Evolutionary conservation across 2,888 invertebrate species (phyloP).

Genomic region (Lysandra bellargus): DNA sequence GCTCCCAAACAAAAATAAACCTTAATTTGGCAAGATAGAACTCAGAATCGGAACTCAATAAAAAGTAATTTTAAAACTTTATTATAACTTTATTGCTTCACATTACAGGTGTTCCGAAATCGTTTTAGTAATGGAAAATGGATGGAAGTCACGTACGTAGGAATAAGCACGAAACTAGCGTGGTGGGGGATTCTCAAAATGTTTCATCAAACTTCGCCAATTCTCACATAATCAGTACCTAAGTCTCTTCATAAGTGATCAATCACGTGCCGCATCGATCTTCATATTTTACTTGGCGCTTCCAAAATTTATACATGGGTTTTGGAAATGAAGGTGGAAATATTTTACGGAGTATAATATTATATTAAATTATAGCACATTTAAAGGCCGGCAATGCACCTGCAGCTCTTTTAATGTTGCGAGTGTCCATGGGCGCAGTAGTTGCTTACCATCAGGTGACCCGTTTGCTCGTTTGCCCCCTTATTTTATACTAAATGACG

Average conservation of each 20-base stretch:
- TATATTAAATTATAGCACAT: too few relatives aligned
- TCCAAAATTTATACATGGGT: background rate
- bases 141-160: conserved; percentile 6
- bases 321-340: background rate
- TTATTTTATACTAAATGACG: too few relatives aligned
- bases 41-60: background rate
- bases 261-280: background rate
- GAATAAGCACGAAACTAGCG: background rate
- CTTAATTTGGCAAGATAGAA: background rate
- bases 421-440: too few relatives aligned
- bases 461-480: too few relatives aligned
- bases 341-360: background rate
- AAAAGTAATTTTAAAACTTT: background rate
- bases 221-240: background rate
- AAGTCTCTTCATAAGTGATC: conserved; percentile 11
- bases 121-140: conserved; percentile 2
- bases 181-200: background rate
- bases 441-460: too few relatives aligned
- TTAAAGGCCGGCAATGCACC: too few relatives aligned
- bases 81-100: background rate
- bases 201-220: background rate
- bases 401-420: too few relatives aligned
- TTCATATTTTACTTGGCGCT: conserved; percentile 15
- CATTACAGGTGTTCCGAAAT: background rate
- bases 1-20: background rate